Evolutionary conservation across 1,140 invertebrate species (phyloP), one percentile per base, ranked within the genome.

Genomic region (Diorhabda elongata): DNA sequence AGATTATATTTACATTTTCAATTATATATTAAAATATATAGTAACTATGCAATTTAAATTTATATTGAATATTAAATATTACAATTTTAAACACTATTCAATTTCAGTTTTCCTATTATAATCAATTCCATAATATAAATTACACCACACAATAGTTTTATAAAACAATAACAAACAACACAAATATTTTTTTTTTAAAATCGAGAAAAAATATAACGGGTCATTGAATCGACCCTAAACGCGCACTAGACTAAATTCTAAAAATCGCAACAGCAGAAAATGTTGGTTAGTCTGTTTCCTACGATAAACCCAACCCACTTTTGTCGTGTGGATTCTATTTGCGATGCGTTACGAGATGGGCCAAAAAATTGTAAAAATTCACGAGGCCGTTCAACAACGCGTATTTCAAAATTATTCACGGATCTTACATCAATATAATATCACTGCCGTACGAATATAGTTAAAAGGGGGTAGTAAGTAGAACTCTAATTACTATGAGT

Each of bases 311-410:
- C 6, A 52, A n/a, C 47, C 47, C 47, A 52, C 47, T 52, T 52
- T 52, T 52, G 47, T 52, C 47, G 47, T 52, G 47, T n/a, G 26
- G 47, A 52, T 52, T 52, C 47, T 52, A 52, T 52, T 52, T 52
- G 47, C 47, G 47, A 52, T 52, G 4, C n/a, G 47, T 52, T 52
- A 52, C n/a, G 47, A 52, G 47, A 52, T 52, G 47, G 47, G 47
- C 47, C 47, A 52, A 52, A 6, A 52, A 52, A 52, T 52, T 52
- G 6, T 8, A 52, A 52, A 52, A 52, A 52, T 52, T 52, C 47
- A 52, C 47, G 47, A 52, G 47, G 47, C 6, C 47, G 47, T 52
- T 6, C 6, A 52, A 52, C 47, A 52, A 52, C 47, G 6, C n/a
- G 47, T 4, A 9, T 52, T 26, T 26, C 1, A 26, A 26, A 26